A percentile compares a stretch with the other conserved stretches of the same genome.
Conservation (phyloP, 2,113 vertebrate species). For the Drymodes brunneopygia region DNA sequence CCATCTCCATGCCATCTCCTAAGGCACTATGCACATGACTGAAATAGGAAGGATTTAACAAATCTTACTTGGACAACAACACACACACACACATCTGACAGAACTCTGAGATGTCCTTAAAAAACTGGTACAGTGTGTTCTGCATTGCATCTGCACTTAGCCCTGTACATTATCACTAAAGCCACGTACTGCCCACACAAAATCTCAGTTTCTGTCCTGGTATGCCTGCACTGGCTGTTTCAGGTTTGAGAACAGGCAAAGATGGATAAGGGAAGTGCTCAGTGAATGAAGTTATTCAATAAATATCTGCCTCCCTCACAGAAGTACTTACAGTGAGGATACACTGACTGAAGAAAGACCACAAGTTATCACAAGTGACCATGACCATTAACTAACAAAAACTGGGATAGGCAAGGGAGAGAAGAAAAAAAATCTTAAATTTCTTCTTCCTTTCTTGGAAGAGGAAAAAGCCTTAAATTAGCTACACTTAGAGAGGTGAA, state of each 20-base stretch:
- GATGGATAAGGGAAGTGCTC: neutral
- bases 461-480: neutral
- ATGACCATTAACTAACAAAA: neutral
- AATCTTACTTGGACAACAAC: neutral
- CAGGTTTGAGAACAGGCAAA: neutral
- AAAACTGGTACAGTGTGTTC: neutral
- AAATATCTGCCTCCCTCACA: neutral
- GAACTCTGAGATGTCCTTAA: neutral
- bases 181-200: neutral
- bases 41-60: neutral
- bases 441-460: neutral
- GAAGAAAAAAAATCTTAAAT: neutral
- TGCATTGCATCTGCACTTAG: neutral
- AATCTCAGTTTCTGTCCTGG: neutral
- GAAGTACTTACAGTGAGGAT: neutral
- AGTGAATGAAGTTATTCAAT: neutral
- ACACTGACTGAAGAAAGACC: neutral
- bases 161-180: neutral
- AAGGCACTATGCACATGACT: neutral
- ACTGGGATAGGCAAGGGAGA: neutral
- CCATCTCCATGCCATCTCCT: neutral
- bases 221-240: neutral
- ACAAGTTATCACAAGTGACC: neutral
- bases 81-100: neutral
- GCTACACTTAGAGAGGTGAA: neutral